Evolutionary conservation across 2,113 vertebrate genomes (phyloP), one percentile per base, ranked within the genome.

Genomic region (Ceuthmochares aereus): DNA sequence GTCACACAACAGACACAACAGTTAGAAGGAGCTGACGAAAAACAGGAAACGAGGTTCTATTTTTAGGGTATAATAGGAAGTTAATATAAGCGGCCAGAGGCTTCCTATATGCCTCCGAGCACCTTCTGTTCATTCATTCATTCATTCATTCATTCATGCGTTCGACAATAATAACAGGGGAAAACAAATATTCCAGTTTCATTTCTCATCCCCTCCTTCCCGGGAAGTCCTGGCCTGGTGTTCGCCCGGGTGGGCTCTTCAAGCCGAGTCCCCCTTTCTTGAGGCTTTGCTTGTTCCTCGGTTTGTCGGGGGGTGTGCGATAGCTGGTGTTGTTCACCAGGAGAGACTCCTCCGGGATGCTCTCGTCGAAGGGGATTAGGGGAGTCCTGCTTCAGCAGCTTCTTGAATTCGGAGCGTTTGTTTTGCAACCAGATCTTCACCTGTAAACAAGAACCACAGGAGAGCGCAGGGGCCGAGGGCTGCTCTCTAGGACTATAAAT

Each of bases 401-500:
- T 99, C 98, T 99, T 99, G 98, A 99, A 99, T 97, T 99, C 99
- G 96, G 99, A 99, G 91, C 99, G 99, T 95, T 99, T 99, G 97
- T 99, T 99, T 98, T 99, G 99, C 98, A 99, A 99, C 99, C 99
- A 99, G 88, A 99, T 99, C 98, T 99, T 99, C 98, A 99, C 99
- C 99, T 99, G 98, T 18, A 91, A 95, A 69, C 17, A n/a, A n/a
- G n/a, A n/a, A n/a, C 29, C 8, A 3, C 42, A 47, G 30, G 30
- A 63, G 64, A 0, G 47, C 5, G 29, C 29, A 56, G 45, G 6
- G 45, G 9, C 30, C 66, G 45, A 62, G 32, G 45, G 49, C 29
- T 87, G 58, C 23, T 12, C 37, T 49, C 59, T 40, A 36, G n/a
- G 16, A 22, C n/a, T 7, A 4, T 4, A 14, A 6, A 23, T 30